Evolutionary conservation across 1,140 invertebrate species (phyloP), one percentile per base, ranked within the genome.

Genomic region (Magallana gigas): DNA sequence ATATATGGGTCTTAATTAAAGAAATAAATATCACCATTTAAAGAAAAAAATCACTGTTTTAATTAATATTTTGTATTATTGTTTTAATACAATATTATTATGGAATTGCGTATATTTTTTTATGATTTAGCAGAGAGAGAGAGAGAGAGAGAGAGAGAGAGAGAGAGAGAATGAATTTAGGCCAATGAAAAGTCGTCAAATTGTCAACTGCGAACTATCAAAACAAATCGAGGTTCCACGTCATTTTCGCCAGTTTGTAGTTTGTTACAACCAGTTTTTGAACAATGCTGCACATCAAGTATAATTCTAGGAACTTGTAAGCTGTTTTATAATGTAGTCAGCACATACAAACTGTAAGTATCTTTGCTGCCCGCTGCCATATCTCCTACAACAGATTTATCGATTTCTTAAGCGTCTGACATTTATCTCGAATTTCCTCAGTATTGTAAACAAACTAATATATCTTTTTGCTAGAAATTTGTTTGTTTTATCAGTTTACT

Each of bases 211-310:
- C 83, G 16, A 64, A 87, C 36, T 84, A 87, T 57, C 29, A 84
- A 58, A 87, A 87, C 86, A 87, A 87, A 84, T 8, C 83, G 56
- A 29, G 84, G 84, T 88, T 89, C 88, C 88, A 89, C 88, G 88
- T 89, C 88, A 89, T 86, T 87, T 86, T 85, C 48, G 76, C 59
- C 88, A 88, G 23, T 58, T 59, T 60, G 58, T 18, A 29, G 16
- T 76, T 76, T 76, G 23, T 71, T 59, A 81, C 23, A 57, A 81
- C 11, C 83, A 84, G 60, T 58, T 62, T 48, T 48, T 48, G 36
- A 60, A 29, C 11, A 14, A 36, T 36, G 60, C 16, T 57, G 56
- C 14, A 11, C 6, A 12, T 58, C 18, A 82, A 68, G n/a, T n/a
- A n/a, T 9, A n/a, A 8, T 14, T 18, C 64, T 18, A 8, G 18